phyloP scores from a whole-genome alignment of 35 echinoderm and acorn worm genomes.

The Heliocidaris erythrogramma region DNA sequence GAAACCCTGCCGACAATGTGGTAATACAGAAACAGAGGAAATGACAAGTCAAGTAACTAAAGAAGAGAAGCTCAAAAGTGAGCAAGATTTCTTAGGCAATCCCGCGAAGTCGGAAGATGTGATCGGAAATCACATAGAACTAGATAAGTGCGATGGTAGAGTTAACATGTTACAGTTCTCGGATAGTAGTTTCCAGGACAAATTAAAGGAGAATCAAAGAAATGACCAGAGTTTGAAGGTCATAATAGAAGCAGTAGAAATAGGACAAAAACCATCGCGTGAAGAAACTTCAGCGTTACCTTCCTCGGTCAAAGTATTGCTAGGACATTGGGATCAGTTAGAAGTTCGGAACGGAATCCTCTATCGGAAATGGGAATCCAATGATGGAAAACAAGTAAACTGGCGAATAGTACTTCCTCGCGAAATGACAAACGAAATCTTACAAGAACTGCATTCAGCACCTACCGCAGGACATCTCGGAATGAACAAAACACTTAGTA shows the following conservation, averaged over 20 bases:
- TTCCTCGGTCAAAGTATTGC: not conserved
- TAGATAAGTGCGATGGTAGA: too few species aligned
- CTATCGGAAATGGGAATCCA: not conserved
- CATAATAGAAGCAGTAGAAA: not conserved
- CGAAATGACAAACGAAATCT: too few species aligned
- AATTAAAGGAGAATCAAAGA: not conserved
- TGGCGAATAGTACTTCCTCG: too few species aligned
- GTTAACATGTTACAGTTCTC: too few species aligned
- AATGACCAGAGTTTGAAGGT: not conserved
- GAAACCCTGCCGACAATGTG: conserved; percentile 46
- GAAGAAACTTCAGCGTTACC: not conserved
- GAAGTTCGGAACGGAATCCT: not conserved
- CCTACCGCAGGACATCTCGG: too few species aligned
- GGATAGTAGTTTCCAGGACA: too few species aligned
- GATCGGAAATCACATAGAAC: not conserved
- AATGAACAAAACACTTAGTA: too few species aligned
- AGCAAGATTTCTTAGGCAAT: too few species aligned
- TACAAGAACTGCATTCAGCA: too few species aligned
- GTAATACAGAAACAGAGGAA: not conserved
- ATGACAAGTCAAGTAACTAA: not conserved
- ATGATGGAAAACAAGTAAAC: not conserved
- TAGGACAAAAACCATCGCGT: not conserved
- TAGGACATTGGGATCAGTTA: not conserved
- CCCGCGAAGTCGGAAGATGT: not conserved
- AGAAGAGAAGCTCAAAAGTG: too few species aligned